phyloP scores from a whole-genome alignment of 2,797 vertebrate species.

The Acanthis flammea region DNA sequence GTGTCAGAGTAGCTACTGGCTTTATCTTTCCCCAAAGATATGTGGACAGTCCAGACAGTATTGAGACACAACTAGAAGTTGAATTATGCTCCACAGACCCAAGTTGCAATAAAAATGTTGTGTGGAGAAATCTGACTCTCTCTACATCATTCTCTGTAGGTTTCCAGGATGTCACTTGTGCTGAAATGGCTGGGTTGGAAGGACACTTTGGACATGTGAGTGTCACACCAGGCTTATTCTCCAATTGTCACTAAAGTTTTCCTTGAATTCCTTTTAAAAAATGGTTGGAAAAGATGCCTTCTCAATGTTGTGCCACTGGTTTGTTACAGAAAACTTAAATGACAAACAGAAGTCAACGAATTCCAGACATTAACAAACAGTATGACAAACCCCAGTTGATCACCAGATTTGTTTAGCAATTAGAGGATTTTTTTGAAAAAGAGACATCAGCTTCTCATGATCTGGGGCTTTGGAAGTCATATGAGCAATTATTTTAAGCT shows the following conservation, averaged over 20 bases:
- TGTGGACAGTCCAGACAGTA: background rate
- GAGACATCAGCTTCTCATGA: background rate
- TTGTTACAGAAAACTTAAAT: background rate
- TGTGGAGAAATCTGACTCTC: background rate
- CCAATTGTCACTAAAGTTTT: background rate
- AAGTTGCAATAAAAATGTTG: background rate
- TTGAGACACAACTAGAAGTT: background rate
- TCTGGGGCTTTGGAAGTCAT: background rate
- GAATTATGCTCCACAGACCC: background rate
- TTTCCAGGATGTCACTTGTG: background rate
- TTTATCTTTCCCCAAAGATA: background rate
- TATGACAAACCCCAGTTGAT: background rate
- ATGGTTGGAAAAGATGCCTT: background rate
- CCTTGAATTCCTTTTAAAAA: background rate
- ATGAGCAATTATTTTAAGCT: background rate
- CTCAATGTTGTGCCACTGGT: background rate
- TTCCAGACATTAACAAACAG: background rate
- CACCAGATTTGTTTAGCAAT: background rate
- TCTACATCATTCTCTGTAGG: accelerated
- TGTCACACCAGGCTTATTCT: background rate
- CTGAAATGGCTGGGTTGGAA: background rate
- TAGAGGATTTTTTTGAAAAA: background rate
- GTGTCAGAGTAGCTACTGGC: background rate
- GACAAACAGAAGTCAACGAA: background rate
- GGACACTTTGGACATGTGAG: background rate